Evolutionary conservation across 2,888 invertebrate species (phyloP).

Genomic region (Drosophila kuntzei): DNA sequence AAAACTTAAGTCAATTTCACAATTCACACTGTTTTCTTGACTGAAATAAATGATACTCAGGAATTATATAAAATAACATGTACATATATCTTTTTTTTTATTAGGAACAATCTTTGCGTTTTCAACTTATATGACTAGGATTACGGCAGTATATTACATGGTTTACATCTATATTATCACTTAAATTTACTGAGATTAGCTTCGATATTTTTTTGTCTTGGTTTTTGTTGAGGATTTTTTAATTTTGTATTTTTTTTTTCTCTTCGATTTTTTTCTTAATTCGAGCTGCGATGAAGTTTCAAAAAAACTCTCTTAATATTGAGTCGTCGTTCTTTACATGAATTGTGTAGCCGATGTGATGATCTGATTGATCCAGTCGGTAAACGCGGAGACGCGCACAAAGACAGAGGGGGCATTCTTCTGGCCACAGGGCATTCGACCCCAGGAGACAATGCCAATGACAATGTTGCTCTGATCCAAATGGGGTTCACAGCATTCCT

Average conservation of each 20-base stretch:
- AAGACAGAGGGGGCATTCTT: constrained; percentile 86
- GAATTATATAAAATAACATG: constrained; percentile 17
- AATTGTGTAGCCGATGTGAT: constrained; percentile 73
- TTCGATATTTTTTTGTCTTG: constrained; percentile 35
- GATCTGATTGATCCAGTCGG: constrained; percentile 84
- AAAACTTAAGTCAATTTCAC: constrained; percentile 43
- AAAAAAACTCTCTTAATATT: constrained; percentile 17
- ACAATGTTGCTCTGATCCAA: constrained; percentile 70
- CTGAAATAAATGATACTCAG: constrained; percentile 7
- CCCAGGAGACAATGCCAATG: constrained; percentile 87
- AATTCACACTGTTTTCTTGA: constrained; percentile 21
- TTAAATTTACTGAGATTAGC: constrained; percentile 67
- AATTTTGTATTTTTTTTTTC: constrained; percentile 27
- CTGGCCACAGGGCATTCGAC: constrained; percentile 85
- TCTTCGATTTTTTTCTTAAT: constrained; percentile 44
- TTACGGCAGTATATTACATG: constrained; percentile 47
- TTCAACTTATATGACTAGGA: constrained; percentile 27
- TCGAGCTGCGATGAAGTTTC: constrained; percentile 56
- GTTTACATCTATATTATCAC: constrained; percentile 5
- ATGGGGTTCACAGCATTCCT: constrained; percentile 73
- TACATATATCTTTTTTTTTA: constrained; percentile 28
- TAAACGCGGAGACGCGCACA: constrained; percentile 86
- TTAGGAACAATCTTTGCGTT: constrained; percentile 33
- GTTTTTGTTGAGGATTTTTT: constrained; percentile 37
- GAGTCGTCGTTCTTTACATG: constrained; percentile 50